Base-by-base conservation (phyloP, 1,140 invertebrate species). In the Nixonia krombeini region DNA sequence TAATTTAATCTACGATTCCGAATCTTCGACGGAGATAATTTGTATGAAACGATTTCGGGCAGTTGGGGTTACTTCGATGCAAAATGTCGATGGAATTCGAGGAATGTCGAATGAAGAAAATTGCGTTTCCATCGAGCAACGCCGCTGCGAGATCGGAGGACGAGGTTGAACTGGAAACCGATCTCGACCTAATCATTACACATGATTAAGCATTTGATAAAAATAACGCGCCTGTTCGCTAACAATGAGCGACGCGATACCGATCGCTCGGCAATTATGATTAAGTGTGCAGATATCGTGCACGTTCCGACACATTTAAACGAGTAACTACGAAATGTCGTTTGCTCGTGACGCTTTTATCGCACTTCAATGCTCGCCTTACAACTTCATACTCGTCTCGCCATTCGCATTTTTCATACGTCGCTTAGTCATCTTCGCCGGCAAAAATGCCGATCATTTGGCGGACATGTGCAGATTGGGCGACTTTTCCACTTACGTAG, bases 11-110 rank as follows among this genome's bases (percentile, higher is more conserved):
- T 4, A 26, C 9, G 4, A 26, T 26, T 26, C 25, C 25, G 9
- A 26, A 26, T 9, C 4, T 26, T 26, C 25, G 4, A 9, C 4
- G 25, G 4, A 26, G 25, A 26, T 5, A 26, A 49, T 47, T 65
- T 44, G 53, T 73, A 73, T 80, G 79, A 76, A 81, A 81, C 79
- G 79, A 81, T 73, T 56, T 61, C 50, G 63, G n/a, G n/a, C 58
- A 72, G 75, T 77, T 69, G 79, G 76, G 78, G 74, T 81, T 81
- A 78, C 76, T 80, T 74, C n/a, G n/a, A n/a, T n/a, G n/a, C n/a
- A n/a, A n/a, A n/a, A n/a, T n/a, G n/a, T n/a, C n/a, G n/a, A n/a
- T n/a, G n/a, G n/a, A n/a, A n/a, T n/a, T n/a, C n/a, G n/a, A n/a
- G n/a, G n/a, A n/a, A n/a, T n/a, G n/a, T n/a, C n/a, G n/a, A n/a